Percentiles rank a stretch among this genome's conserved stretches.
Evolutionary conservation across 1,140 invertebrate genomes (phyloP).

Genomic region (Ladona fulva): DNA sequence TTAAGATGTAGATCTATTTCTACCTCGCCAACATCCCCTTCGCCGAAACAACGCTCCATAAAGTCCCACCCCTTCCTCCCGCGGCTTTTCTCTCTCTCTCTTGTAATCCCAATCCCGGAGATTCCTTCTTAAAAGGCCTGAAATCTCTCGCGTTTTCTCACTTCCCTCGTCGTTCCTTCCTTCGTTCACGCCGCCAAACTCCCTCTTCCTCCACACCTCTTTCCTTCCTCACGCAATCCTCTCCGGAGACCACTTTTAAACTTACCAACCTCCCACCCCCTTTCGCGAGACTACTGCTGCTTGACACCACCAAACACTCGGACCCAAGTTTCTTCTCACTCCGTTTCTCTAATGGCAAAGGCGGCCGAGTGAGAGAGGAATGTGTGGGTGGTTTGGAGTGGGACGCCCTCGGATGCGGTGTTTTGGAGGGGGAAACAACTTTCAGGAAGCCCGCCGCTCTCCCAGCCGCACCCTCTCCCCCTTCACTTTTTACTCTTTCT

Average conservation of each 20-base stretch:
- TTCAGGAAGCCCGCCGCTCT: no score
- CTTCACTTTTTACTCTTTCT: no score
- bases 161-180: not conserved
- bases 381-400: not conserved
- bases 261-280: not conserved
- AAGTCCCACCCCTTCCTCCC: not conserved
- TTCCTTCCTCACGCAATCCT: not conserved
- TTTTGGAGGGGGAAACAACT: no score
- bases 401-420: not conserved
- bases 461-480: no score
- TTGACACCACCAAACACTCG: not conserved
- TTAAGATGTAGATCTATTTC: conserved; percentile 4
- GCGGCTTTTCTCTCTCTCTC: not conserved
- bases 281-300: not conserved
- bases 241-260: not conserved
- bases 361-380: not conserved
- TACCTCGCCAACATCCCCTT: not conserved
- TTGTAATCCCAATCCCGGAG: not conserved
- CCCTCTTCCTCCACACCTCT: not conserved
- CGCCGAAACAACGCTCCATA: no score
- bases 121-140: not conserved
- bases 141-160: not conserved
- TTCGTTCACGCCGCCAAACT: not conserved
- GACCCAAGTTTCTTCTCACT: not conserved
- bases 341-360: not conserved